Evolutionary conservation across 2,113 vertebrate species (phyloP), one percentile per base, ranked within the genome.

Genomic region (Vidua macroura): DNA sequence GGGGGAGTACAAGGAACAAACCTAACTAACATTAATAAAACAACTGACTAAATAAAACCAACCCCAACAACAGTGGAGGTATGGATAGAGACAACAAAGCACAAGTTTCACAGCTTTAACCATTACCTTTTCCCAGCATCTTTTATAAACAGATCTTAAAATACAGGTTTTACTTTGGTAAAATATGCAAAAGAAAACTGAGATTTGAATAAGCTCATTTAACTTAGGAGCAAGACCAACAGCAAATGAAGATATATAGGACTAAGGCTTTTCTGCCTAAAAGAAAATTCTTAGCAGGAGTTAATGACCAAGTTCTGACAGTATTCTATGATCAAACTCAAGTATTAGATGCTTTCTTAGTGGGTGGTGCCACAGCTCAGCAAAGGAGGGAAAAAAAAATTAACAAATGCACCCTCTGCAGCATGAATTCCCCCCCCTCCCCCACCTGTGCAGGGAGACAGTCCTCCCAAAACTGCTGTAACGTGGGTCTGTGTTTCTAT

Each of bases 341-440:
- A 51, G 9, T 39, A 51, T 82, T 72, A 33, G 12, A 11, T 59
- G 11, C 1, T 27, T 87, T 66, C 20, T 62, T 59, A 58, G 15
- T 2, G 18, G 7, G 14, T 70, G 3, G 12, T 63, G 48, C 23
- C 18, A 52, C 11, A 63, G 23, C 11, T 41, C 3, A 6, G 13
- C 13, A 63, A 30, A 51, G 35, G 18, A 51, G 8, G 16, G 3
- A 13, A 14, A 39, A 14, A 39, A 23, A 15, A 12, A 21, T 3
- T 12, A 39, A 33, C 35, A 31, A 23, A 27, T 7, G 2, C 2
- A 46, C 25, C 19, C 37, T 20, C 25, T 46, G 41, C 33, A 59
- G 15, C 0, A 0, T 13, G 14, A 30, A 35, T 35, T 30, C 27
- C 48, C 35, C 14, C n/a, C 16, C 30, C n/a, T n/a, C n/a, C n/a